These are phyloP conservation scores for Anomalospiza imberbis DNA, from an alignment of 2,797 vertebrate species.

Conservation along the genomic window DNA sequence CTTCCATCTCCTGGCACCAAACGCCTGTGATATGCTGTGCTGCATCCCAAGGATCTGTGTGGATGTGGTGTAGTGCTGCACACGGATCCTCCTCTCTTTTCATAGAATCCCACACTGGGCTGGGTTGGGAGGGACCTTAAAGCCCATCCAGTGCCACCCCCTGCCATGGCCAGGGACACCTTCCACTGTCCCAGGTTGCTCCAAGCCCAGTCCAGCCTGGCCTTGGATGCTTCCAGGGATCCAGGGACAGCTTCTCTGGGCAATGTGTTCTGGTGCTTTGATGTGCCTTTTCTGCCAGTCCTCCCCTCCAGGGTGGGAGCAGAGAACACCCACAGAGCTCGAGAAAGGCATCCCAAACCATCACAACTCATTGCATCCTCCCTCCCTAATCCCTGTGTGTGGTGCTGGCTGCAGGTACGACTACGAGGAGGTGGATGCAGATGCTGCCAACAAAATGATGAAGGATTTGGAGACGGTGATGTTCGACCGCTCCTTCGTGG, in stretches of 20 bases:
- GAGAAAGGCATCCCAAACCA: neutral
- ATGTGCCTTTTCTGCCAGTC: neutral
- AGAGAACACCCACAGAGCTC: neutral
- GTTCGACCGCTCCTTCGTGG: slow-evolving; percentile 86
- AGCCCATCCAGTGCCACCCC: neutral
- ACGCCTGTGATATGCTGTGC: neutral
- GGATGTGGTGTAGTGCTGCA: neutral
- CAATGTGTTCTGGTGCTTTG: neutral
- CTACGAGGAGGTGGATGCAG: slow-evolving; percentile 95
- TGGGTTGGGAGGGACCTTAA: neutral
- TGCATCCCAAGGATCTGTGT: neutral
- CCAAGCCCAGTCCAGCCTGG: fast-evolving
- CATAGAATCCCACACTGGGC: neutral
- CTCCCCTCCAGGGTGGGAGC: neutral
- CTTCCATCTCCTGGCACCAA: neutral
- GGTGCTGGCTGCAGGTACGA: slow-evolving; percentile 82
- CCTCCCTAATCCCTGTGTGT: neutral
- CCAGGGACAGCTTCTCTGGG: neutral
- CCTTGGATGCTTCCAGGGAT: too few species aligned
- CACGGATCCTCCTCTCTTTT: neutral
- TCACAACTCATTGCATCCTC: neutral
- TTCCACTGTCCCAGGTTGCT: neutral
- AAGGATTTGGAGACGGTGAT: slow-evolving; percentile 88
- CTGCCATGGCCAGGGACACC: neutral
- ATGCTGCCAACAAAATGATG: slow-evolving; percentile 93